Evolutionary conservation across 2,797 vertebrate genomes (phyloP).

Genomic region (Tauraco hartlaubi): DNA sequence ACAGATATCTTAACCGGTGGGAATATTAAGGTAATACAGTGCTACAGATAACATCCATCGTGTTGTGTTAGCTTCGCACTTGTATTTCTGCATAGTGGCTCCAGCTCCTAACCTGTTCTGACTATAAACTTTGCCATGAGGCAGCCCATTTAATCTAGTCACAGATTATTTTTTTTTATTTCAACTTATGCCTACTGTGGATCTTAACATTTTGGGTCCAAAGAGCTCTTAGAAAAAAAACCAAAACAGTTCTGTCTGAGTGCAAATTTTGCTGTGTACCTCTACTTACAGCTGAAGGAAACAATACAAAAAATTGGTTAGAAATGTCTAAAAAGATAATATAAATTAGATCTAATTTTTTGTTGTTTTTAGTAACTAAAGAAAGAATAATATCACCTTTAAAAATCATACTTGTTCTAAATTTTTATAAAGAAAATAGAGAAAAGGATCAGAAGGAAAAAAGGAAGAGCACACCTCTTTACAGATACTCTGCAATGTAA

Average conservation of each 20-base stretch:
- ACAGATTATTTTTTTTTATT: background rate
- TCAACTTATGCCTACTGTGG: background rate
- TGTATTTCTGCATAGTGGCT: background rate
- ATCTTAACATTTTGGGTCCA: background rate
- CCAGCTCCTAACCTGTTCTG: background rate
- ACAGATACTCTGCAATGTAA: background rate
- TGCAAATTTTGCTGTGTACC: background rate
- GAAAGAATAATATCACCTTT: background rate
- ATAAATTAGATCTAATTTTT: background rate
- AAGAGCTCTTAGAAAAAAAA: background rate
- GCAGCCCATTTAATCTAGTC: background rate
- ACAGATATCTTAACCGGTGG: background rate
- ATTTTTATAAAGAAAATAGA: background rate
- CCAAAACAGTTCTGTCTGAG: background rate
- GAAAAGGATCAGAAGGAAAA: background rate
- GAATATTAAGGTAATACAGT: slow-evolving; percentile 16
- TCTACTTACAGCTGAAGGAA: background rate
- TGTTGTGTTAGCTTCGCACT: background rate
- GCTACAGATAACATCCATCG: background rate
- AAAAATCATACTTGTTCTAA: background rate
- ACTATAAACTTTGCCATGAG: background rate
- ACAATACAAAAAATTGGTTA: background rate
- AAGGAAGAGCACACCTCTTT: background rate
- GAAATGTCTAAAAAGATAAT: background rate
- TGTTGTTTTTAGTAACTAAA: background rate